Percentiles rank a stretch among this genome's conserved stretches.
phyloP scores from a whole-genome alignment of 1,140 invertebrate species.

The Leptinotarsa undecemlineata region DNA sequence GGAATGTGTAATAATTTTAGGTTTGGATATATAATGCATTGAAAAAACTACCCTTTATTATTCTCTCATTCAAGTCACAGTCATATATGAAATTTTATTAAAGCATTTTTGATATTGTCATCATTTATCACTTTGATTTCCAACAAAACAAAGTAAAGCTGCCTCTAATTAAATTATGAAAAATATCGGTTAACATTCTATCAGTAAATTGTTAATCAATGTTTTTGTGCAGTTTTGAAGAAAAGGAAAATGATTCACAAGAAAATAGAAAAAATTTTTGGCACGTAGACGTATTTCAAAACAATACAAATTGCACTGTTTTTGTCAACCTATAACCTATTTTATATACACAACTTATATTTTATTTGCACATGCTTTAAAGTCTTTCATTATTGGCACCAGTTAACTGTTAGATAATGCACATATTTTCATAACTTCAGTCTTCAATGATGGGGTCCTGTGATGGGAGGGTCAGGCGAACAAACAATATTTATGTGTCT shows the following conservation, averaged over 20 bases:
- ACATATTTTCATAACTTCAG: conserved; percentile 36
- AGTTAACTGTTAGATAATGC: conserved; percentile 40
- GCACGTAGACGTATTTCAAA: conserved; percentile 36
- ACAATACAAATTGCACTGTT: conserved; percentile 37
- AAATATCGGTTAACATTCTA: background rate
- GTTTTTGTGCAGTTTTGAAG: background rate
- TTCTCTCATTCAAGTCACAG: conserved; percentile 17
- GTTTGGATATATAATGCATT: conserved; percentile 5
- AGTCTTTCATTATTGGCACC: conserved; percentile 45
- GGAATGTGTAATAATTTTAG: conserved; percentile 24
- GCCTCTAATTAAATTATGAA: conserved; percentile 23
- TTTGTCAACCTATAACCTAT: conserved; percentile 26
- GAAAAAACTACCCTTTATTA: background rate
- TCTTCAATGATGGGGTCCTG: conserved; percentile 40
- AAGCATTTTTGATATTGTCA: conserved; percentile 36
- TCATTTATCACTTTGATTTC: conserved; percentile 33
- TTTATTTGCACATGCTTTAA: conserved; percentile 22
- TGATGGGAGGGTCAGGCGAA: conserved; percentile 51
- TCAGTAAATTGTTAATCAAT: conserved; percentile 3
- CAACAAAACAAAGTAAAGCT: conserved; percentile 38
- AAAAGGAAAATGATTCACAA: conserved; percentile 3
- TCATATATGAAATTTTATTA: background rate
- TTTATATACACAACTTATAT: conserved; percentile 31
- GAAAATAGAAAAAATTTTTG: conserved; percentile 36
- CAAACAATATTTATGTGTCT: conserved; percentile 52